Base-by-base conservation (phyloP, 2,113 vertebrate species). In the Neogobius melanostomus region DNA sequence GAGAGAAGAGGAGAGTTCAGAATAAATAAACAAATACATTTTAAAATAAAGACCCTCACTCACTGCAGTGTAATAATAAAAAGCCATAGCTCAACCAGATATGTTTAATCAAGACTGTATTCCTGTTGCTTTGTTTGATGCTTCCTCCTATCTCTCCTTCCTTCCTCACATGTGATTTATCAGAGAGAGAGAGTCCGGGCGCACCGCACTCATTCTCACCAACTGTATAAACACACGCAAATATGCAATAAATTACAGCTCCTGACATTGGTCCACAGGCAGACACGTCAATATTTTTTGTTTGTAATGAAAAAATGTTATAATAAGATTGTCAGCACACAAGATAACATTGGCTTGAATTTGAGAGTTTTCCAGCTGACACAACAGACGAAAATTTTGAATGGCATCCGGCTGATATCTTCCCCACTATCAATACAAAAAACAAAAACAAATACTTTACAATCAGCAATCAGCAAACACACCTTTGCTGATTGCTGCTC, bases 121-220 rank as follows among this genome's bases (percentile, higher is more conserved):
- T 28, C 8, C 16, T 46, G 54, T 63, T 51, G 54, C 36, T 77
- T 79, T 78, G 63, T 80, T 77, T 28, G 61, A 17, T 8, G 15
- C 53, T 56, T 78, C 60, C 54, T 16, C 76, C 61, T 77, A 73
- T 64, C 64, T 56, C 43, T 17, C 45, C 5, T 28, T 28, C 12
- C 73, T 66, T 42, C 50, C 47, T 16, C 10, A 64, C 44, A 66
- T 70, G 48, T 69, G 17, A 68, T 76, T 48, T 57, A 68, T 74
- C 28, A 59, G 42, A 59, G 49, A 50, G 49, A 28, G 56, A 66
- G 47, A 70, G 43, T 44, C 47, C 63, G 60, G 43, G 45, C 57
- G 12, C 21, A n/a, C 42, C 49, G 44, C 45, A 64, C 44, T 15
- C 44, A 68, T 49, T 45, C 48, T 68, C 60, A 59, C 36, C 61